Conservation (phyloP, 2,888 invertebrate genomes). For the Trichogramma dendrolimi region DNA sequence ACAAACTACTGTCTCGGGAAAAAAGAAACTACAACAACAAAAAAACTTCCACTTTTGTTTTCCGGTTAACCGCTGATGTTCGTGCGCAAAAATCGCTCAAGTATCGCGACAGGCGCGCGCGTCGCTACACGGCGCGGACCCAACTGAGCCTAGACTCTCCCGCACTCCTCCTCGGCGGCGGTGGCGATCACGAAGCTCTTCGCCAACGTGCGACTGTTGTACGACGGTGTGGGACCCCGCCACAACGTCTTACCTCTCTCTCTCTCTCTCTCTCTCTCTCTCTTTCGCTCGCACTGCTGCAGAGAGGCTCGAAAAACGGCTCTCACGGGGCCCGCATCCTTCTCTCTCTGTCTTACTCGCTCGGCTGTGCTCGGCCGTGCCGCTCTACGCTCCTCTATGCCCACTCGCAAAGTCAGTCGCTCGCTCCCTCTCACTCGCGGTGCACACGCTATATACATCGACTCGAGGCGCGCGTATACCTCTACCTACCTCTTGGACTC, state of each 20-base stretch:
- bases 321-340: background rate
- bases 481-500: too few relatives aligned
- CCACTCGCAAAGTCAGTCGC: background rate
- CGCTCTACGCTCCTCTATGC: background rate
- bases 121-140: conserved; percentile 19
- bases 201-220: conserved; percentile 7
- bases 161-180: conserved; percentile 8
- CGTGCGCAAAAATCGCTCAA: background rate
- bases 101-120: conserved; percentile 25
- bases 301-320: background rate
- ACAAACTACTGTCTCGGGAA: too few relatives aligned
- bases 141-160: conserved; percentile 19
- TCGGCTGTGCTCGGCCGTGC: background rate
- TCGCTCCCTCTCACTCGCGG: conserved; percentile 9
- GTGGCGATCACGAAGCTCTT: conserved; percentile 15
- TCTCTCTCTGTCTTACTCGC: too few relatives aligned
- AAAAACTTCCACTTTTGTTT: too few relatives aligned
- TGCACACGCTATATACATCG: too few relatives aligned
- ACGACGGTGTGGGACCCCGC: background rate
- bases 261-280: conserved; percentile 18
- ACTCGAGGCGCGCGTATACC: too few relatives aligned
- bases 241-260: conserved; percentile 10
- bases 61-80: too few relatives aligned
- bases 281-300: background rate
- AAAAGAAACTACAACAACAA: too few relatives aligned